Evolutionary conservation across 2,888 invertebrate genomes (phyloP), one percentile per base, ranked within the genome.

Genomic region (Barypeithes pellucidus): DNA sequence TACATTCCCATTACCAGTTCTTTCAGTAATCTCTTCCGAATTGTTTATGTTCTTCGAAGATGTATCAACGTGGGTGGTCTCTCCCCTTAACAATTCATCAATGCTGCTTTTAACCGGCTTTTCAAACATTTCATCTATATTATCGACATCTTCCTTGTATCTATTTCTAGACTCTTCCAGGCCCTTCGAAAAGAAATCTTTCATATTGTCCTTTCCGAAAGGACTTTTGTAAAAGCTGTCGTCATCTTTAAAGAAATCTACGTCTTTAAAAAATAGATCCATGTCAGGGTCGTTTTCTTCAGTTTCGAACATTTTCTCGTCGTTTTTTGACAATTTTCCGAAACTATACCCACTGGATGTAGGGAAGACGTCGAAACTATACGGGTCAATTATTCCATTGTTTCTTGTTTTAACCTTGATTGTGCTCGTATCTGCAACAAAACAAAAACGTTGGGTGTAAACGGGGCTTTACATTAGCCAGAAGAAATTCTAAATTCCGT

Each of bases 331-430:
- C 12, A 62, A 45, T 41, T 20, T 16, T 16, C 16, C 9, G n/a
- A 41, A 62, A 43, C 4, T 5, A 3, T 43, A 39, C 1, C 18
- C 36, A 1, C 12, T 5, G n/a, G 36, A 36, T n/a, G 65, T 52
- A 0, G 36, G 36, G 22, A 33, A 36, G 5, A 52, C 50, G 7
- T 65, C 65, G 16, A 65, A 50, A 12, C 20, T 22, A 36, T 33
- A 47, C 1, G 50, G 65, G 50, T 65, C 52, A 29, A 65, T 50
- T 47, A 36, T 47, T 50, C 65, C 65, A 65, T 65, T 65, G 52
- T 33, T 47, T 52, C 52, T 36, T 4, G 65, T 47, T 47, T 65
- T 36, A 2, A 65, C 1, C 1, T 36, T 65, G 9, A 50, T 50
- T 2, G 14, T 52, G 29, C 20, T 52, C n/a, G n/a, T 24, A 3